Evolutionary conservation across 53 echinoderm and acorn worm genomes (phyloP).

Genomic region (Holothuria leucospilota): DNA sequence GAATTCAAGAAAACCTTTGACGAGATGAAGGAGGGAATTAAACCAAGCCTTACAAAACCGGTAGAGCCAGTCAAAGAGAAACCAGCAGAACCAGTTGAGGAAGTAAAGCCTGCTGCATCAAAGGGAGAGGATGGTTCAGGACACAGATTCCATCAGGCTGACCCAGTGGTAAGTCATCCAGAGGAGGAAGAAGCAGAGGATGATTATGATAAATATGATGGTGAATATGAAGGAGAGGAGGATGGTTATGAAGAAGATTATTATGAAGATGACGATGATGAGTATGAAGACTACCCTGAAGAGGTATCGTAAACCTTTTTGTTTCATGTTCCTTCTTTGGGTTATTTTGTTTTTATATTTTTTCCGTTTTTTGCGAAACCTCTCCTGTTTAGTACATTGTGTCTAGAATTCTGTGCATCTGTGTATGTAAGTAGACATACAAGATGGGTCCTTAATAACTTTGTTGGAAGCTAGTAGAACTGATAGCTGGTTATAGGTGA

Average conservation of each 20-base stretch:
- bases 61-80: too few species aligned
- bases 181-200: background rate
- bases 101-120: background rate
- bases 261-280: conserved; percentile 55
- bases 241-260: conserved; percentile 19
- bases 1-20: conserved; percentile 76
- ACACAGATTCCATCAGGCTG: conserved; percentile 6
- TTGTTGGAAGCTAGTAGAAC: too few species aligned
- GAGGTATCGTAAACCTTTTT: background rate
- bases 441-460: too few species aligned
- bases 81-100: too few species aligned
- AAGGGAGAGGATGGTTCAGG: background rate
- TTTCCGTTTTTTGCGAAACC: too few species aligned
- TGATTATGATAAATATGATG: conserved; percentile 6
- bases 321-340: too few species aligned
- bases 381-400: too few species aligned
- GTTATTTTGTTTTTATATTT: too few species aligned
- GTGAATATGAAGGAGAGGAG: conserved; percentile 15
- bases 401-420: too few species aligned
- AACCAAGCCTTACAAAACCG: background rate
- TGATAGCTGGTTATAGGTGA: too few species aligned
- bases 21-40: conserved; percentile 55
- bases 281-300: conserved; percentile 57
- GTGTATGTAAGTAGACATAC: too few species aligned
- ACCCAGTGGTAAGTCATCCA: background rate